Evolutionary conservation across 1,140 invertebrate species (phyloP).

Genomic region (Planococcus citri): DNA sequence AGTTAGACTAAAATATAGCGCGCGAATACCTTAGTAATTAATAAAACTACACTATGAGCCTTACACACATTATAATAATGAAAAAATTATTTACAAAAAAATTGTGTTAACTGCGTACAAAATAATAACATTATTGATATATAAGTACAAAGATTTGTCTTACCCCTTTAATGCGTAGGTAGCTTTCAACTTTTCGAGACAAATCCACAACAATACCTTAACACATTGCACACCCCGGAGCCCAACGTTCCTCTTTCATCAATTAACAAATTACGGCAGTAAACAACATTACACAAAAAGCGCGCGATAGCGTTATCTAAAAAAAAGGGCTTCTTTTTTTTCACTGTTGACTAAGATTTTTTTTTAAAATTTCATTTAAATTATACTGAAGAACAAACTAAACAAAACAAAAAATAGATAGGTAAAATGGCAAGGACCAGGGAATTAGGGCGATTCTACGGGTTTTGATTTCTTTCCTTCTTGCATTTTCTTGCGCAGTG

Average conservation of each 20-base stretch:
- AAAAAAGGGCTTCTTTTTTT: background rate
- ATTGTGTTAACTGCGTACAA: background rate
- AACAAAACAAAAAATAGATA: background rate
- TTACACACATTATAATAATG: background rate
- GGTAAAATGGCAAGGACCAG: background rate
- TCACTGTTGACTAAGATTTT: background rate
- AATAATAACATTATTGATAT: background rate
- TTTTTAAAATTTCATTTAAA: background rate
- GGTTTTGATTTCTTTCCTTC: background rate
- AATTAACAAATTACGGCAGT: background rate
- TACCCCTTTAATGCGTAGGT: background rate
- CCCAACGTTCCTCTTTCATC: background rate
- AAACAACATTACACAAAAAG: background rate
- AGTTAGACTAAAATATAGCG: no score
- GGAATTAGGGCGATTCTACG: conserved; percentile 1
- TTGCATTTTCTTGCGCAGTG: conserved; percentile 57
- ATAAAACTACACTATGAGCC: background rate
- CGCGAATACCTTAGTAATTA: background rate
- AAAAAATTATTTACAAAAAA: conserved; percentile 8
- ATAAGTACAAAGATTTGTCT: conserved; percentile 4
- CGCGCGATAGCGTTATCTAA: background rate
- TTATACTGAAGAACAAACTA: background rate
- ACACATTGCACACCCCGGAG: no score
- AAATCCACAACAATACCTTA: background rate
- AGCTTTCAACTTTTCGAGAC: background rate